Evolutionary conservation across 2,797 vertebrate species (phyloP).

Genomic region (Epinephelus awoara): DNA sequence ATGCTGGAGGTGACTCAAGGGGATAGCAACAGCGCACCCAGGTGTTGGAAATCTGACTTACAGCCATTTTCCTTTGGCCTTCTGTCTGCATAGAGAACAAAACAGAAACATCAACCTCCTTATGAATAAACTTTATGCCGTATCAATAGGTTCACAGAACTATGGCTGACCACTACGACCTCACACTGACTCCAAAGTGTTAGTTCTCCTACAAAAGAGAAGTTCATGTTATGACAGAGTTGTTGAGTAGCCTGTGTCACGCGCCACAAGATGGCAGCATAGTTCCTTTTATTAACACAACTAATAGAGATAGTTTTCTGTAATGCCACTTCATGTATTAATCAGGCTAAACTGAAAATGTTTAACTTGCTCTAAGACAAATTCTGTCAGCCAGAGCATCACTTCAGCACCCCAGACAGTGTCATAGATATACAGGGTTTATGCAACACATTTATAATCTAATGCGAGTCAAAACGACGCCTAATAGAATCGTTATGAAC

Average conservation of each 20-base stretch:
- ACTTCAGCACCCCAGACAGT: neutral
- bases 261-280: conserved; percentile 72
- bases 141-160: neutral
- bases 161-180: neutral
- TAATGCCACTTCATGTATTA: neutral
- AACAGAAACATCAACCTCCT: neutral
- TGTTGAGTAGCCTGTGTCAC: neutral
- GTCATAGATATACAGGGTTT: neutral
- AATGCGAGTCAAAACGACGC: neutral
- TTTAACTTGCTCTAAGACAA: neutral
- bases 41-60: conserved; percentile 16
- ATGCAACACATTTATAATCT: neutral
- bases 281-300: conserved; percentile 36
- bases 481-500: neutral
- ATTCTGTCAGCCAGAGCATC: neutral
- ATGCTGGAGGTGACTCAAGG: neutral
- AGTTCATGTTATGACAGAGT: neutral
- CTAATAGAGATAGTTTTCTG: neutral
- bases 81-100: neutral
- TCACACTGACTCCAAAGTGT: neutral
- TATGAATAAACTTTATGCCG: neutral
- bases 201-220: accelerated
- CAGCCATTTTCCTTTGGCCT: neutral
- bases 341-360: neutral
- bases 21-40: conserved; percentile 55